These are phyloP conservation scores for Drosophila tripunctata DNA, from an alignment of 2,888 invertebrate species.

Conservation along the genomic window DNA sequence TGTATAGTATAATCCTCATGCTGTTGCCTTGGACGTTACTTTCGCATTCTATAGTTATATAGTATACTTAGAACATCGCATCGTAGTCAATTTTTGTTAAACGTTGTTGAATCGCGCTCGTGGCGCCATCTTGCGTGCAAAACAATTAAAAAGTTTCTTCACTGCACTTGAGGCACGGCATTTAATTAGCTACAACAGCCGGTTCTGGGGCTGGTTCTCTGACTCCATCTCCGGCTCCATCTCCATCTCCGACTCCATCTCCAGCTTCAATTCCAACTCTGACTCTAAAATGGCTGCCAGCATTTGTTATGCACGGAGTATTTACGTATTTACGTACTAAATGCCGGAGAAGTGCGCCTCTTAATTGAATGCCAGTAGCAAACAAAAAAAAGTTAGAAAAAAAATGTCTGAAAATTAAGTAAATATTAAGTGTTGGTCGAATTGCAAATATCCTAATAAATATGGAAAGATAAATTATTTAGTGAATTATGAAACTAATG, in stretches of 20 bases:
- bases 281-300: slow-evolving; percentile 47
- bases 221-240: neutral
- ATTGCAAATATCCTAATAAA: neutral
- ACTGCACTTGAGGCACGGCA: slow-evolving; percentile 63
- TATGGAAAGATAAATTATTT: neutral
- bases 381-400: neutral
- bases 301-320: slow-evolving; percentile 54
- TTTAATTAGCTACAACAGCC: slow-evolving; percentile 68
- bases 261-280: slow-evolving; percentile 1
- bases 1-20: slow-evolving; percentile 42
- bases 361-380: slow-evolving; percentile 71
- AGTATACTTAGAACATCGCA: slow-evolving; percentile 11
- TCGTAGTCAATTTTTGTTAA: slow-evolving; percentile 48
- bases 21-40: slow-evolving; percentile 10
- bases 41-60: slow-evolving; percentile 7
- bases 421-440: no score
- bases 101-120: slow-evolving; percentile 37
- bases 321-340: slow-evolving; percentile 65
- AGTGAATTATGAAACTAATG: no score
- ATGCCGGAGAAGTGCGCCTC: slow-evolving; percentile 66
- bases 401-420: neutral
- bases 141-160: slow-evolving; percentile 74
- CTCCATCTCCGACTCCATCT: neutral
- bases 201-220: slow-evolving; percentile 6
- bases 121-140: slow-evolving; percentile 72